phyloP scores from a whole-genome alignment of 37 sponge, comb jelly and placozoan genomes.

The Corticium candelabrum region DNA sequence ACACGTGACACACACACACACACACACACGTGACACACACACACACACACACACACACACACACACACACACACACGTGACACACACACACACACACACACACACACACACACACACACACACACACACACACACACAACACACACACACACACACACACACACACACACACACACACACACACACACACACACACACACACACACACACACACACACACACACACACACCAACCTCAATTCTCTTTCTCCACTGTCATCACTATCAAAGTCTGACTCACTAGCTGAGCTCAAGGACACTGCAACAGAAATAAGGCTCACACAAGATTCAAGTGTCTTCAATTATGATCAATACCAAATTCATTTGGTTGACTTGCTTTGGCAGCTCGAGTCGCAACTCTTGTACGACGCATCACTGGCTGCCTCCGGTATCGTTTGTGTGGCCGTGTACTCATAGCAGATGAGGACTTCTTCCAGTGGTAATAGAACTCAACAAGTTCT shows the following conservation, averaged over 20 bases:
- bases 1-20: no score
- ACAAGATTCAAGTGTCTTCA: no score
- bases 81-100: no score
- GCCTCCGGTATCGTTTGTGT: background rate
- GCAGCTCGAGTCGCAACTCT: background rate
- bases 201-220: no score
- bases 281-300: background rate
- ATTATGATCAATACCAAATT: background rate
- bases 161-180: no score
- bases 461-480: constrained; percentile 6
- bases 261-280: background rate
- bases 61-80: background rate
- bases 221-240: background rate
- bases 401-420: background rate
- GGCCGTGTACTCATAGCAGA: background rate
- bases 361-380: background rate
- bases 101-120: background rate
- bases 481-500: constrained; percentile 6
- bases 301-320: background rate
- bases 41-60: no score
- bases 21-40: no score
- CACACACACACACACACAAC: no score
- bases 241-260: constrained; percentile 3
- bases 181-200: no score
- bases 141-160: no score